Evolutionary conservation across 2,888 invertebrate genomes (phyloP), one percentile per base, ranked within the genome.

Genomic region (Microplitis deprimator): DNA sequence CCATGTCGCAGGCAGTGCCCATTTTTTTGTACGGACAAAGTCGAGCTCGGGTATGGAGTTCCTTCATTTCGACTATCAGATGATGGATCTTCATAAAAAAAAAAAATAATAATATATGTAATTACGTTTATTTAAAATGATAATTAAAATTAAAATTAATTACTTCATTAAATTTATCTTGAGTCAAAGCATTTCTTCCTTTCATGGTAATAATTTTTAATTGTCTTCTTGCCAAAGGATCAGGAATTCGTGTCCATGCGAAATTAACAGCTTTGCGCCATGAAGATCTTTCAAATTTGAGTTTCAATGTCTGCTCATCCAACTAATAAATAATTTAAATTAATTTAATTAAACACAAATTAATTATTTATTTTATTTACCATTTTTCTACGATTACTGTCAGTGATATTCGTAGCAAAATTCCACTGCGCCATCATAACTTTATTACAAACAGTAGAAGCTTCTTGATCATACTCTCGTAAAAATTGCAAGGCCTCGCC

Each of bases 21-120:
- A 88, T 87, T 68, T 86, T 92, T 84, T 92, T 90, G 79, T 91
- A 95, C 0, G 95, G 94, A 83, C 96, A 96, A 50, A 96, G 92
- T 85, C 93, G 93, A 0, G 94, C 94, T 17, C 93, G 92, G 78
- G 94, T 93, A 90, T 95, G 96, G 39, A 94, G 91, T 83, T 95
- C 95, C 85, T 95, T 95, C 96, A 96, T 96, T 86, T 95, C 94
- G 0, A 93, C 91, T 82, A 95, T 93, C 50, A 95, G 85, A 84
- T 93, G 93, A 83, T 94, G 93, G 75, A 95, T 92, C 95, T 95
- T 90, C 2, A 90, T n/a, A n/a, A 76, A 75, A 10, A 40, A 40
- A 8, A 68, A 71, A 8, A 38, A n/a, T n/a, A 41, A 40, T 13
- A 50, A 50, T 50, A 16, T 61, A 59, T 10, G 1, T 70, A 64